Evolutionary conservation across 2,888 invertebrate genomes (phyloP), one percentile per base, ranked within the genome.

Genomic region (Platycheirus rosarum): DNA sequence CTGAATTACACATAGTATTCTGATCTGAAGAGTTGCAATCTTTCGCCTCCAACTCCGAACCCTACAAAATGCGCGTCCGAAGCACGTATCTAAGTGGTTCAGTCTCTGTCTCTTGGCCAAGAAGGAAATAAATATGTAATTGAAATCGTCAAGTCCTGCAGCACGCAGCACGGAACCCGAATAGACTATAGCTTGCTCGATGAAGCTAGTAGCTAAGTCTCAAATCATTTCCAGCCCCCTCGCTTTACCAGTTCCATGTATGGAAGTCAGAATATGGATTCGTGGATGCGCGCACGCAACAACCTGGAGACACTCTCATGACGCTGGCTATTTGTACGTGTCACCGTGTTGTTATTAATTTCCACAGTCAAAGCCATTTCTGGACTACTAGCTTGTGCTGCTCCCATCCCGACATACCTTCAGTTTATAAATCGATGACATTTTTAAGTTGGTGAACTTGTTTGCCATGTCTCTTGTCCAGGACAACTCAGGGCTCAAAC

Each of bases 261-360:
- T 49, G 70, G 71, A 42, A 63, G 63, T 44, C 76, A 62, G 70
- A 66, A 76, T 80, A 70, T 76, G 80, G 70, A 37, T 82, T 73
- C 66, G 55, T 68, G 71, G 73, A 82, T 68, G 68, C 77, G 75
- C 82, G 77, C 82, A 82, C 77, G 66, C 78, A 68, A 74, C 73
- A 77, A 69, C 53, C 77, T 44, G 68, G 57, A 66, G 82, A 77
- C 82, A 77, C 71, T 66, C 66, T 82, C 80, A 76, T 82, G 80
- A 82, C 77, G 71, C 71, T 82, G 77, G 66, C 77, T 82, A 82
- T 82, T 82, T 82, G 82, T 82, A 77, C 77, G 66, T 77, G 82
- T 82, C 82, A 82, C 71, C 71, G 73, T 77, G 77, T 71, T 77
- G 82, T 82, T 82, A 82, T 82, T 82, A 82, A 82, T 82, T 82